phyloP scores from a whole-genome alignment of 1,140 invertebrate species.

The Drosophila bocqueti region DNA sequence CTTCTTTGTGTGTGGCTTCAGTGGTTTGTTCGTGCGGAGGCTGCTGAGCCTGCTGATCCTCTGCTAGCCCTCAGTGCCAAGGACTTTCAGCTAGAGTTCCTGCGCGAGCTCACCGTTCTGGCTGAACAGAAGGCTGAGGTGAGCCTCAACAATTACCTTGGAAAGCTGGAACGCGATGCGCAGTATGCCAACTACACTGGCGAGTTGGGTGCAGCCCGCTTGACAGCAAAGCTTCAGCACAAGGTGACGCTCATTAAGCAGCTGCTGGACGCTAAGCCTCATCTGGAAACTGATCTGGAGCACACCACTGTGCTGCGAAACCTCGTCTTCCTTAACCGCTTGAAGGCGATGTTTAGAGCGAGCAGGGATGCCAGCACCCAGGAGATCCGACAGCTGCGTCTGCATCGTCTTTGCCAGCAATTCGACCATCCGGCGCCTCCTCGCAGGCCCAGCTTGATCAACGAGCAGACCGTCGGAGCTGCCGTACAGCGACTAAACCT shows the following conservation, averaged over 20 bases:
- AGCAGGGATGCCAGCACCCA: conserved; percentile 58
- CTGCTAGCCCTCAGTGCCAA: conserved; percentile 38
- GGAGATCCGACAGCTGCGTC: conserved; percentile 74
- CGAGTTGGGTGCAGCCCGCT: conserved; percentile 30
- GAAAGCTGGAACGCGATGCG: conserved; percentile 26
- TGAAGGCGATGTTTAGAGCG: conserved; percentile 39
- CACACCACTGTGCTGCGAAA: conserved; percentile 65
- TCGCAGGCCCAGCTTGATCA: conserved; percentile 38
- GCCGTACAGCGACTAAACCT: conserved; percentile 62
- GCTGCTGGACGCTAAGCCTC: conserved; percentile 50
- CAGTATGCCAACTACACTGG: conserved; percentile 45
- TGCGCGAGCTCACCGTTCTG: conserved; percentile 36
- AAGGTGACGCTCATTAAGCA: conserved; percentile 76
- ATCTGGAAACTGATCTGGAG: conserved; percentile 39
- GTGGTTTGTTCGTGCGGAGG: conserved; percentile 26
- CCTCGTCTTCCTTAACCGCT: conserved; percentile 62
- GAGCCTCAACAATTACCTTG: conserved; percentile 58
- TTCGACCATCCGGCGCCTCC: conserved; percentile 37
- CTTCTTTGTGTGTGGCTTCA: conserved; percentile 12
- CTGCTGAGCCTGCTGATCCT: conserved; percentile 18
- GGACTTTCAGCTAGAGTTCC: conserved; percentile 62
- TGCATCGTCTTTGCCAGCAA: conserved; percentile 69
- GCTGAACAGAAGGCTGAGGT: conserved; percentile 42
- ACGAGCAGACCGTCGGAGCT: conserved; percentile 48
- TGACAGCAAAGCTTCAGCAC: conserved; percentile 25